Base-by-base conservation (phyloP, 2,113 vertebrate species). In the Ursus arctos region DNA sequence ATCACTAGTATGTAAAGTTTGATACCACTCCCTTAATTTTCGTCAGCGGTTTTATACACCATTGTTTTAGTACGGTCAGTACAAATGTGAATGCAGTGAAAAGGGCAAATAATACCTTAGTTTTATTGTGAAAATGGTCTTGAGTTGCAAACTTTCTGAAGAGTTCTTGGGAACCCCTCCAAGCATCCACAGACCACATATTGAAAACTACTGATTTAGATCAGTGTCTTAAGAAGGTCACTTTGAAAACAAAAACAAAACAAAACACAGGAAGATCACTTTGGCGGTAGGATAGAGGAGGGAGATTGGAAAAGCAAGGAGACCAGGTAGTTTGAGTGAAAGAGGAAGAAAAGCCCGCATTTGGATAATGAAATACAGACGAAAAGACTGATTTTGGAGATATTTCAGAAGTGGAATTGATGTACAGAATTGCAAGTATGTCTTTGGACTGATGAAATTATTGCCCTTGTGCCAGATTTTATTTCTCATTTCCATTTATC, bases 131-230 rank as follows among this genome's bases (percentile, higher is more conserved):
- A 79, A 94, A 88, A 80, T 49, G 26, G 57, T 53, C 76, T 69
- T 67, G 67, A 85, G 47, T 94, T 86, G 36, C 36, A 47, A 49
- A 51, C 15, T 97, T 95, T 71, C 43, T 47, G n/a, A 76, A 93
- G 74, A 40, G 28, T 69, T 96, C 31, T 59, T 88, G 15, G 24
- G 33, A n/a, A 86, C 19, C 28, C 7, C 7, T 87, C 8, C 57
- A 89, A 14, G 36, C 19, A 57, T 28, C 84, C 53, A 11, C 24
- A 57, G 83, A 79, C 24, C 26, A 63, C 4, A 47, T 26, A 57
- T 55, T 95, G 85, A 92, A 43, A 92, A 83, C 59, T 55, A 63
- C 24, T 63, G n/a, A 86, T 21, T 36, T 47, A 47, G 49, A 47
- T 67, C 7, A 15, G 0, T 16, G 49, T 81, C 47, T 81, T 77